Evolutionary conservation across 2,797 vertebrate genomes (phyloP).

Genomic region (Chanos chanos): DNA sequence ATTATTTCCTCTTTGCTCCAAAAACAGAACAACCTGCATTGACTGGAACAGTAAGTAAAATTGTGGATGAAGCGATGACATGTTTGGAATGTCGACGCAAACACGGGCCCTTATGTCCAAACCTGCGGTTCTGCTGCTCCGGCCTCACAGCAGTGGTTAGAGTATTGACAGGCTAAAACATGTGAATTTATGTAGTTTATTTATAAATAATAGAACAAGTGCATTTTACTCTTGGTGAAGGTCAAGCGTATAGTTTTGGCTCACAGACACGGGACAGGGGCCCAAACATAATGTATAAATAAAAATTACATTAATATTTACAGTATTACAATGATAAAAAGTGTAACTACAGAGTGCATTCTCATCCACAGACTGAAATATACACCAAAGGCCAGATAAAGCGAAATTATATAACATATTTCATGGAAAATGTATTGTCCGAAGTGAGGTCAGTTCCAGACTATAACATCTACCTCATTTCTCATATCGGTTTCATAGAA

Average conservation of each 20-base stretch:
- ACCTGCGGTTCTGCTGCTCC: too few species aligned
- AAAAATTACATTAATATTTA: constrained; percentile 45
- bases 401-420: constrained; percentile 34
- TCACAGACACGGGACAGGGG: constrained; percentile 47
- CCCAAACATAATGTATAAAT: constrained; percentile 38
- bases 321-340: constrained; percentile 42
- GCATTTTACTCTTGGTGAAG: constrained; percentile 48
- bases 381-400: constrained; percentile 58
- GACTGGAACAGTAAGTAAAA: too few species aligned
- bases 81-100: too few species aligned
- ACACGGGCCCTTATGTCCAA: too few species aligned
- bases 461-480: too few species aligned
- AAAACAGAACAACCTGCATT: too few species aligned
- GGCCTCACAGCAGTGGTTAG: too few species aligned
- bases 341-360: constrained; percentile 32
- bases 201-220: constrained; percentile 51
- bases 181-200: constrained; percentile 52
- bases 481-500: too few species aligned
- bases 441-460: constrained; percentile 12
- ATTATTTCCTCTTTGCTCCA: too few species aligned
- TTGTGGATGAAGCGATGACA: too few species aligned
- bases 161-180: too few species aligned
- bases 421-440: constrained; percentile 9
- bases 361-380: constrained; percentile 30
- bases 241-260: constrained; percentile 61